These are phyloP conservation scores for Aselliscus stoliczkanus DNA, from an alignment of 2,797 vertebrate species.

Conservation along the genomic window DNA sequence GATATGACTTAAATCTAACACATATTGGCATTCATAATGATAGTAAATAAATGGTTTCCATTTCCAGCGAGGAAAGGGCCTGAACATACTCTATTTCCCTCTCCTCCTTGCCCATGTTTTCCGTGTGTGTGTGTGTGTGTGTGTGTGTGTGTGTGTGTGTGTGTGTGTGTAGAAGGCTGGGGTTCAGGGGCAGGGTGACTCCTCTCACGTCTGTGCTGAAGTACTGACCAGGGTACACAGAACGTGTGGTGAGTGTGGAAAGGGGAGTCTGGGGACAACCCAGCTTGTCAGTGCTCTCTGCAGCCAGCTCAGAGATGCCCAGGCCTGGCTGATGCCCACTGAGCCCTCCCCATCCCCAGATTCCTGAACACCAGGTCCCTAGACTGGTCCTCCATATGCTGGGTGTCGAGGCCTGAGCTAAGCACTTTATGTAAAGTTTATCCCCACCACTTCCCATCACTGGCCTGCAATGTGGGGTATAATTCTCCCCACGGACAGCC, in stretches of 20 bases:
- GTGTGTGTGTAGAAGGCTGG: neutral
- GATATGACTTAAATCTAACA: neutral
- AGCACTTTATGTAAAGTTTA: neutral
- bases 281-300: neutral
- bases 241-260: neutral
- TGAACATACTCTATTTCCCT: fast-evolving
- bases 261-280: too few relatives aligned
- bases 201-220: neutral
- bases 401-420: neutral
- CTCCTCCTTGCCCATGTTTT: neutral
- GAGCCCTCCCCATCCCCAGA: neutral
- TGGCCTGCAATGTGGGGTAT: neutral
- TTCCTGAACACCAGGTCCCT: neutral
- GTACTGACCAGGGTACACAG: neutral
- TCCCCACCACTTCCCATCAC: neutral
- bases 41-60: neutral
- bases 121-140: neutral
- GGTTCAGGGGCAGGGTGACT: neutral
- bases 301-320: neutral
- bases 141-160: neutral
- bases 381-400: neutral
- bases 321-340: neutral
- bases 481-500: neutral
- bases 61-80: neutral
- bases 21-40: neutral